Evolutionary conservation across 2,888 invertebrate species (phyloP), one percentile per base, ranked within the genome.

Genomic region (Phlogophora meticulosa): DNA sequence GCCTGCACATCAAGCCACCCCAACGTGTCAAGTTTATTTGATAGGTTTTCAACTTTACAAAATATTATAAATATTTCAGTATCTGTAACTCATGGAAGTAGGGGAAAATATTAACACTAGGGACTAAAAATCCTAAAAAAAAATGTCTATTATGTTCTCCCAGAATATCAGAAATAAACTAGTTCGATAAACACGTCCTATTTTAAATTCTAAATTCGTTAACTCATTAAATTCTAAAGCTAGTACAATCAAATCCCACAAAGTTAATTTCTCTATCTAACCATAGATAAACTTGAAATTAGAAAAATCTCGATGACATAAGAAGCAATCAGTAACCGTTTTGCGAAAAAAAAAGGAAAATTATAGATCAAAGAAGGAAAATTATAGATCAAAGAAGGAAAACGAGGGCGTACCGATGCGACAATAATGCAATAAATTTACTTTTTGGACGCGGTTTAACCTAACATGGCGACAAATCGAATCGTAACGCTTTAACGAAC

Each of bases 401-500:
- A 87, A 80, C 82, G 85, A 84, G 83, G 81, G 85, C 80, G 84
- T 87, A 90, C 85, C 90, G 87, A 86, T 81, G 90, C 91, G 90
- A 75, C 81, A 84, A 87, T 93, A 92, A 93, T 88, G 89, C 87
- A 90, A 93, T 93, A 92, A 92, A 91, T 88, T 90, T 87, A 85
- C 85, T 88, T 90, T 88, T 89, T 85, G 86, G 88, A 80, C 85
- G 78, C 84, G 83, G 83, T 87, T 87, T 78, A 70, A 76, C 76
- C 85, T 85, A 89, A 89, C 87, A 84, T 86, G 85, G 90, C 92
- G 91, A 87, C 81, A 94, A 94, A 95, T 95, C 90, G 92, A 92
- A 93, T 94, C 88, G 84, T 72, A 83, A 88, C 90, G 91, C 85
- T 87, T 87, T 85, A 81, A 72, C 85, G 88, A 86, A 86, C 86